A percentile compares a stretch with the other conserved stretches of the same genome.
phyloP scores from a whole-genome alignment of 64 coral and sea anemone species.

The Montipora capricornis region DNA sequence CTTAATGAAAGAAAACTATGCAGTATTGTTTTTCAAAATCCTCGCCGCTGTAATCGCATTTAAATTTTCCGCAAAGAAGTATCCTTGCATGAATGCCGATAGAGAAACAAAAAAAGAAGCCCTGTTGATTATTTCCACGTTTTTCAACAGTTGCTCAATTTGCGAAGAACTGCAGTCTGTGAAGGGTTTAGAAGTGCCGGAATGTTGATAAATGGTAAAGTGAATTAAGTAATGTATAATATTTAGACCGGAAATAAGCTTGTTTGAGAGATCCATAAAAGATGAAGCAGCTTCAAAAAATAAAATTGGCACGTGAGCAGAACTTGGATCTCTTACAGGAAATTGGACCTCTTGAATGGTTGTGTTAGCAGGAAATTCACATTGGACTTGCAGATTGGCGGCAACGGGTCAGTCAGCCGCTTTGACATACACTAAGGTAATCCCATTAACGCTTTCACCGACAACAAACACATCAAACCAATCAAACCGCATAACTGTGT shows the following conservation, averaged over 20 bases:
- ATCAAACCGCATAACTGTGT: neutral
- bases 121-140: neutral
- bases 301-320: neutral
- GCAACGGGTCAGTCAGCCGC: neutral
- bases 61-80: neutral
- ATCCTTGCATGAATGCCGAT: neutral
- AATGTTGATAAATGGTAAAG: neutral
- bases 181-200: neutral
- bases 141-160: too few relatives aligned
- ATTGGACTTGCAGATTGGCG: neutral
- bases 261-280: neutral
- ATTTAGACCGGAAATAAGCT: neutral
- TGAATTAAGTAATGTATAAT: neutral
- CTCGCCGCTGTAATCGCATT: neutral
- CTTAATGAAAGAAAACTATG: neutral
- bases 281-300: slow-evolving; percentile 5
- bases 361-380: neutral
- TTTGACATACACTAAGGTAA: neutral
- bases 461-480: neutral
- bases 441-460: neutral
- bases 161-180: neutral
- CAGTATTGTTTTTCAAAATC: neutral
- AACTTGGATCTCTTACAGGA: neutral
- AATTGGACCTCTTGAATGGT: neutral
- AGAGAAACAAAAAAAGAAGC: neutral